phyloP scores from a whole-genome alignment of 2,797 vertebrate species.

The Cottoperca gobio region DNA sequence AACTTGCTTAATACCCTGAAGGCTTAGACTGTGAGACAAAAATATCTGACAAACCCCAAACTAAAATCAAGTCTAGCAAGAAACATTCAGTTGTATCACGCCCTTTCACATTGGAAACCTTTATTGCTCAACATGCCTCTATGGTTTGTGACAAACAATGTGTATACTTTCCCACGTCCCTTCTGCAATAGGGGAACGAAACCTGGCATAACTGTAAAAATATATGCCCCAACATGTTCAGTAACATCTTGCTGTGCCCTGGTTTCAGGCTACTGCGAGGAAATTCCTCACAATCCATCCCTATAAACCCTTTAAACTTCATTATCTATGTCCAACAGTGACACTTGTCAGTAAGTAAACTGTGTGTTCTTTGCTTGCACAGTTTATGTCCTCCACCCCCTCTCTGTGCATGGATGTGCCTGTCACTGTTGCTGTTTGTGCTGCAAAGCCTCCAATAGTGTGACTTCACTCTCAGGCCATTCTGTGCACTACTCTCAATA shows the following conservation, averaged over 20 bases:
- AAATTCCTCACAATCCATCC: too few species aligned
- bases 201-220: conserved; percentile 15
- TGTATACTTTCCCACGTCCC: not conserved
- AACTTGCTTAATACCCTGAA: not conserved
- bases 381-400: not conserved
- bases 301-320: not conserved
- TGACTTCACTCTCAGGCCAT: conserved; percentile 54
- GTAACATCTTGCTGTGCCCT: not conserved
- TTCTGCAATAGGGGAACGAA: not conserved
- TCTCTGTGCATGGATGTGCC: conserved; percentile 57
- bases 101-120: not conserved
- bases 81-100: not conserved
- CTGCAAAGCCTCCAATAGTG: conserved; percentile 34
- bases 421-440: conserved; percentile 66
- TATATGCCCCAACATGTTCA: conserved; percentile 37
- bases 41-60: conserved; percentile 24
- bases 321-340: not conserved
- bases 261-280: not conserved
- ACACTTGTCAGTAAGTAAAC: not conserved
- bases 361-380: not conserved
- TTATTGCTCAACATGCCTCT: conserved; percentile 21
- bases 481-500: conserved; percentile 51
- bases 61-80: conserved; percentile 54
- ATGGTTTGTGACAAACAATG: not conserved
- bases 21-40: not conserved